Evolutionary conservation across 2,888 invertebrate species (phyloP), one percentile per base, ranked within the genome.

Genomic region (Synanthedon andrenaeformis): DNA sequence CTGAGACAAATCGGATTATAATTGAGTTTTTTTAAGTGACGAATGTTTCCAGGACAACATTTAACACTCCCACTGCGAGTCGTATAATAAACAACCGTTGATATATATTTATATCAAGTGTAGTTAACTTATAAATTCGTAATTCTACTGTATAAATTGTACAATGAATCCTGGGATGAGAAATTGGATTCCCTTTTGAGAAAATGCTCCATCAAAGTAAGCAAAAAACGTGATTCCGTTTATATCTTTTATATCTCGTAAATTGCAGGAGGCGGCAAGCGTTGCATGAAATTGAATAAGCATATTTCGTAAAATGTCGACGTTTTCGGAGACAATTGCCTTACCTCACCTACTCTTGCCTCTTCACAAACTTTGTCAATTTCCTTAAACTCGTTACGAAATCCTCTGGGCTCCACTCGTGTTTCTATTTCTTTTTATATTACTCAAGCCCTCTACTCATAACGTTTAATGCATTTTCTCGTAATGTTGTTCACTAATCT

Each of bases 231-330:
- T 76, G 86, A 87, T 87, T 86, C 85, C 86, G 86, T 86, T 86
- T 86, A 87, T 86, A 85, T 85, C 86, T 87, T 85, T 87, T 87
- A 86, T 85, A 87, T 87, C 87, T 85, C 86, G 86, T 82, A 87
- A 87, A 87, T 86, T 86, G 87, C 85, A 87, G 85, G 87, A 87
- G 87, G 84, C 83, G 87, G 82, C 83, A 87, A 87, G 85, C 87
- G 85, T 87, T 87, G 87, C 87, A 87, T 87, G 87, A 87, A 87
- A 87, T 87, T 87, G 87, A 87, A 87, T 87, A 87, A 87, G 87
- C 87, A 86, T 86, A 87, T 87, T 87, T 86, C 87, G 87, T 84
- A 87, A 87, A 87, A 87, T 77, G 87, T 76, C 85, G 85, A 76
- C 87, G 86, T 87, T 87, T 86, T 86, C 69, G 79, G 84, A 87